Base-by-base conservation (phyloP, 2,797 vertebrate species). In the Enteromius anoplus region DNA sequence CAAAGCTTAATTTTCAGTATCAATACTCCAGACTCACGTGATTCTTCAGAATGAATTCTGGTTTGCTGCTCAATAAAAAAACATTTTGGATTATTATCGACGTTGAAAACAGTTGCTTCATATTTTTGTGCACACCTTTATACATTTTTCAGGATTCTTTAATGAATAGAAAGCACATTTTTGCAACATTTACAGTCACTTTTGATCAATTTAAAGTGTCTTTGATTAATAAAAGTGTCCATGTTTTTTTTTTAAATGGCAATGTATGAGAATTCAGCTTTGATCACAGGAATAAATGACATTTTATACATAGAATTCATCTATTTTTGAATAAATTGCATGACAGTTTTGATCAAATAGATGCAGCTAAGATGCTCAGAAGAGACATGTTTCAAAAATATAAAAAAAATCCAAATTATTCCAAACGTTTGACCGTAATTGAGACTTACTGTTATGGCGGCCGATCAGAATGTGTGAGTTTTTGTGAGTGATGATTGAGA, bases 381-480 rank as follows among this genome's bases (percentile, higher is more conserved):
- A 7, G 58, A 62, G 12, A 15, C 58, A 15, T 29, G 2, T 64
- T 15, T 8, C 26, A 64, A 29, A 64, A 64, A 17, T 14, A 32
- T 62, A 26, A 1, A 0, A 26, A 60, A 60, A 5, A 60, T 14
- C 23, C 0, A 0, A 9, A n/a, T 55, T 55, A n/a, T n/a, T n/a
- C 53, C 9, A 9, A 55, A n/a, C 21, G 9, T n/a, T 58, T 11
- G 21, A 23, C n/a, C 53, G 55, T 19, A 11, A 29, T 7, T 49
- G 40, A 81, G 69, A 26, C 55, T 62, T 26, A 62, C 40, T 81
- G 40, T 62, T 34, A 26, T 26, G 47, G 37, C 26, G n/a, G 55
- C 34, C 26, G 89, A 85, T 86, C 60, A 90, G 88, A 85, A 85
- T 72, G 80, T 32, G 88, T 88, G 84, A 88, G 58, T 68, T 42